Evolutionary conservation across 2,888 invertebrate species (phyloP), one percentile per base, ranked within the genome.

Genomic region (Trissoscelio sp.): DNA sequence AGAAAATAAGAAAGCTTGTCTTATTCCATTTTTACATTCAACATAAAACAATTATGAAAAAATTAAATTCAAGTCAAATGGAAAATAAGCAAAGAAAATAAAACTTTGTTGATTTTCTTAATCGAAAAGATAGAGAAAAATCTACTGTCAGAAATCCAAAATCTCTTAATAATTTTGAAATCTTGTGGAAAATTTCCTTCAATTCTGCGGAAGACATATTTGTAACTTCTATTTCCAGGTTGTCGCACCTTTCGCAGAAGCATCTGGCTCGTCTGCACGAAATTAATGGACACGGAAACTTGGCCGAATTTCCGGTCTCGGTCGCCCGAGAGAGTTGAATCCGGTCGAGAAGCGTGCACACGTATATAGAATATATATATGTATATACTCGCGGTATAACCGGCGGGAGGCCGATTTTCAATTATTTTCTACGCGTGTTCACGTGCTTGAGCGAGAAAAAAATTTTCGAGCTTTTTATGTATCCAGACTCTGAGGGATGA

Each of bases 281-380:
- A 80, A 80, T 80, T 80, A 80, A 80, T 74, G 79, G 74, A 74
- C 69, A 73, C 73, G 73, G 73, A 58, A 79, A 74, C 69, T 74
- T 74, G 72, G 72, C 69, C 62, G 64, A 73, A 79, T 79, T 72
- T 79, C 73, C 79, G 79, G 73, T 60, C 51, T 66, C 66, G 42
- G 72, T 79, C 51, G 66, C 44, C 58, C 72, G 44, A 70, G 70
- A 62, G 64, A 62, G 58, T 37, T 34, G 62, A 55, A 57, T 64
- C 57, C 79, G 64, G 53, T 20, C 31, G 57, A 51, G 51, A 51
- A 51, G 39, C 44, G n/a, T 34, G 12, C 6, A 34, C 11, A 34
- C 34, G 34, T 44, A 44, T 20, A 18, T 39, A 55, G n/a, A n/a
- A n/a, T n/a, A n/a, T n/a, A 11, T 24, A 34, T 11, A 34, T 9